These are phyloP conservation scores for Mythimna loreyi DNA, from an alignment of 2,888 invertebrate species.

Conservation along the genomic window DNA sequence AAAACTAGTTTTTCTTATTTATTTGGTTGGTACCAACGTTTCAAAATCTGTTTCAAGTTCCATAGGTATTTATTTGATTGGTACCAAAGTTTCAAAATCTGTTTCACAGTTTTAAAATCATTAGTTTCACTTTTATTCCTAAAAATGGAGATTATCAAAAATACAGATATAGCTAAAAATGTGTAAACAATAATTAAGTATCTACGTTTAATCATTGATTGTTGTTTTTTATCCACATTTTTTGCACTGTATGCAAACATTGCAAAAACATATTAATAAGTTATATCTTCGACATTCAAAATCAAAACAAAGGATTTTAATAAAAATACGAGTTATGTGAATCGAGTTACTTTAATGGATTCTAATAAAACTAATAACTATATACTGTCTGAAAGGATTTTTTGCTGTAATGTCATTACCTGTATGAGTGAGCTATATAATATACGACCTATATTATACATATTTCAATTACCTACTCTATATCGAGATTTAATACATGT, in stretches of 20 bases:
- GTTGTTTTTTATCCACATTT: background rate
- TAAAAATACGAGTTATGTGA: constrained; percentile 14
- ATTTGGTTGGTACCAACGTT: background rate
- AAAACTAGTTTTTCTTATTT: background rate
- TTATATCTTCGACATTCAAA: constrained; percentile 9
- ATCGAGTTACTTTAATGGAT: background rate
- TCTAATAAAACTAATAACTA: constrained; percentile 4
- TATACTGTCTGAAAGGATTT: background rate
- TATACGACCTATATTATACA: background rate
- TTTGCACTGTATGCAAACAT: constrained; percentile 9
- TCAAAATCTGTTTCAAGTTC: too few species aligned
- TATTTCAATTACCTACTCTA: background rate
- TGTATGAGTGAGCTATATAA: background rate
- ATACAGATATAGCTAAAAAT: background rate
- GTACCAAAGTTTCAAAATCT: too few species aligned
- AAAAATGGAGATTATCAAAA: background rate
- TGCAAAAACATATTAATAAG: constrained; percentile 27
- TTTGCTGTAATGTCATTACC: background rate
- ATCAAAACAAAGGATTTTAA: constrained; percentile 10
- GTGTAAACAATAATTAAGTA: background rate
- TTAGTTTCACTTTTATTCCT: too few species aligned
- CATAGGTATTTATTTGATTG: too few species aligned
- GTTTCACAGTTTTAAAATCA: too few species aligned
- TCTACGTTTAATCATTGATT: background rate
- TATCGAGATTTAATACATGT: background rate